Conservation (phyloP, 2,113 vertebrate species). For the Xiphias gladius region DNA sequence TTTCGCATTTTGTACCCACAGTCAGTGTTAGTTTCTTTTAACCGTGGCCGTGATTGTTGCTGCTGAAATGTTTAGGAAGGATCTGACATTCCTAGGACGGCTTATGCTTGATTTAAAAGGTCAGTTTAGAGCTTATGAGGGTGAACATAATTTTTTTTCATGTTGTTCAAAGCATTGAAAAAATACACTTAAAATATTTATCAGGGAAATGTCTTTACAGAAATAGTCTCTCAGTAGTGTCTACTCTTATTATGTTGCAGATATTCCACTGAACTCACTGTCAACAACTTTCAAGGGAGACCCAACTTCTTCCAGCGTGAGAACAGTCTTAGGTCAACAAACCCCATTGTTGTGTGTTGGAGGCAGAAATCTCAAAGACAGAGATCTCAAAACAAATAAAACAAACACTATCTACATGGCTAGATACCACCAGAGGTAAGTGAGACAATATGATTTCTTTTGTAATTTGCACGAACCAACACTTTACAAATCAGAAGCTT, state of each 20-base stretch:
- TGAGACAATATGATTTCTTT: background rate
- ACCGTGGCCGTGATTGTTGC: background rate
- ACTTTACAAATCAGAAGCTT: background rate
- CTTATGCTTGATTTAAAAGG: background rate
- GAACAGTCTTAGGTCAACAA: background rate
- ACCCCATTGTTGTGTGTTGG: background rate
- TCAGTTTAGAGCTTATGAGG: background rate
- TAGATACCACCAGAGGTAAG: background rate
- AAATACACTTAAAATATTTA: background rate
- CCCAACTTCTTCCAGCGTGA: background rate
- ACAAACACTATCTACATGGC: background rate
- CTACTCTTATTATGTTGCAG: background rate
- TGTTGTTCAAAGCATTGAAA: too few relatives aligned
- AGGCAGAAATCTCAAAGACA: background rate
- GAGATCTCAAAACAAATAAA: background rate
- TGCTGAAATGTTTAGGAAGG: background rate
- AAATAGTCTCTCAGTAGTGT: background rate
- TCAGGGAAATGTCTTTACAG: background rate
- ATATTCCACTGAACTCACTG: background rate
- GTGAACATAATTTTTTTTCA: too few relatives aligned
- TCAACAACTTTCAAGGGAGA: background rate
- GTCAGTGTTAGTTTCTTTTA: background rate
- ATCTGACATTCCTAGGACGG: background rate
- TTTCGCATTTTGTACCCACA: background rate
- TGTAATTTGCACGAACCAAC: background rate